Base-by-base conservation (phyloP, 2,113 vertebrate genomes). In the Xiphorhynchus elegans region DNA sequence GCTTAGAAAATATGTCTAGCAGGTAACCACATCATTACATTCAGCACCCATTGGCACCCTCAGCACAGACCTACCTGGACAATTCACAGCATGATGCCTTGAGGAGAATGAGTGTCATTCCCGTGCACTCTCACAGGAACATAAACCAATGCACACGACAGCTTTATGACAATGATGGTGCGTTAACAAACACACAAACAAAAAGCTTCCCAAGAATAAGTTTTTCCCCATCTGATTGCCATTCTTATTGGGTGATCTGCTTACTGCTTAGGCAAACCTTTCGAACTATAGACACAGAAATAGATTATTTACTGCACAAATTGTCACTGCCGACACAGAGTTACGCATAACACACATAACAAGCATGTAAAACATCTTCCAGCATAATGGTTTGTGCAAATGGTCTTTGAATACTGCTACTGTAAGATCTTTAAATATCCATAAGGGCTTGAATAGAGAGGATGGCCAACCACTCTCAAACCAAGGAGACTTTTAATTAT, bases 91-190 rank as follows among this genome's bases (percentile, higher is more conserved):
- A 42, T 1, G 26, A 44, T 24, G 49, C 53, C 31, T 10, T 8
- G 23, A 77, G 35, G 11, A 73, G 31, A 80, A 60, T 1, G 1
- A 29, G 17, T 0, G 0, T 39, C 47, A 35, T 20, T 37, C 20
- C 59, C 19, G 11, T 44, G 23, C 47, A 77, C 35, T 25, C 50
- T 29, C 75, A 67, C 5, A 31, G 7, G 35, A 79, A 64, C 9
- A 72, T 4, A 37, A 89, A 76, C 77, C 2, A 0, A 31, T 20
- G 62, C 35, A n/a, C 25, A 15, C 2, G 19, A 50, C 19, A 64
- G 59, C n/a, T 66, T 59, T 64, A 26, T 11, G 4, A 35, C 16
- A 17, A 31, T 17, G 56, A 84, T 0, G 1, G 8, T 1, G 0
- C 5, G 68, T 37, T 35, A 80, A 52, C 10, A 76, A 76, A 84